Evolutionary conservation across 2,113 vertebrate genomes (phyloP).

Genomic region (Periophthalmus modestus): DNA sequence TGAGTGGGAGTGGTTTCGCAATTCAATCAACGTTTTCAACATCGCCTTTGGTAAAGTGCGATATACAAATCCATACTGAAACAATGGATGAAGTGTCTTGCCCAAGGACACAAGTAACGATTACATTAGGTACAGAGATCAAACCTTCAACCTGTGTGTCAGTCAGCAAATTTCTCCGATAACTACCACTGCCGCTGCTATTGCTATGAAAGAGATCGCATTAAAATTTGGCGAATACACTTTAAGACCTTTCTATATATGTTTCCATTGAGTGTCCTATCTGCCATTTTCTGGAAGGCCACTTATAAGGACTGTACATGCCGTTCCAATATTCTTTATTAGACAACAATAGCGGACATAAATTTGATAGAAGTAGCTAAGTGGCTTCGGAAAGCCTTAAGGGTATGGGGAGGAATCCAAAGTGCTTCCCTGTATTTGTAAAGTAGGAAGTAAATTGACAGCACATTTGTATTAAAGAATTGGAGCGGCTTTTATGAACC

Average conservation of each 20-base stretch:
- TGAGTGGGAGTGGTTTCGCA: not conserved
- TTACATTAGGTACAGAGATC: not conserved
- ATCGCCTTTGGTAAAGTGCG: not conserved
- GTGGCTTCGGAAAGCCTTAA: not conserved
- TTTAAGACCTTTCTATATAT: not conserved
- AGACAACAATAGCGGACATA: not conserved
- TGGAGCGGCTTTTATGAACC: conserved; percentile 49
- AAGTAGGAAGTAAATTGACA: not conserved
- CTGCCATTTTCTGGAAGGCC: not conserved
- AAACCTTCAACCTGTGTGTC: not conserved
- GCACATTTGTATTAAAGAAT: not conserved
- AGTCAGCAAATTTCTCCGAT: not conserved
- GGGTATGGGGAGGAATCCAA: not conserved
- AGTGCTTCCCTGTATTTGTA: not conserved
- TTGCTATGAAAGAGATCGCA: not conserved
- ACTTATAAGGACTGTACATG: not conserved
- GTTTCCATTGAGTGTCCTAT: not conserved
- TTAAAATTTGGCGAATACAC: no score
- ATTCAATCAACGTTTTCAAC: not conserved
- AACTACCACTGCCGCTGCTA: not conserved
- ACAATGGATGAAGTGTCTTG: not conserved
- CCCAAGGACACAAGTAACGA: not conserved
- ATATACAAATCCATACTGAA: not conserved
- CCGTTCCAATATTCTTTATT: not conserved
- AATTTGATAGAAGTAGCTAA: not conserved